Conservation (phyloP, 2,113 vertebrate genomes). For the Ardeotis arabs region DNA sequence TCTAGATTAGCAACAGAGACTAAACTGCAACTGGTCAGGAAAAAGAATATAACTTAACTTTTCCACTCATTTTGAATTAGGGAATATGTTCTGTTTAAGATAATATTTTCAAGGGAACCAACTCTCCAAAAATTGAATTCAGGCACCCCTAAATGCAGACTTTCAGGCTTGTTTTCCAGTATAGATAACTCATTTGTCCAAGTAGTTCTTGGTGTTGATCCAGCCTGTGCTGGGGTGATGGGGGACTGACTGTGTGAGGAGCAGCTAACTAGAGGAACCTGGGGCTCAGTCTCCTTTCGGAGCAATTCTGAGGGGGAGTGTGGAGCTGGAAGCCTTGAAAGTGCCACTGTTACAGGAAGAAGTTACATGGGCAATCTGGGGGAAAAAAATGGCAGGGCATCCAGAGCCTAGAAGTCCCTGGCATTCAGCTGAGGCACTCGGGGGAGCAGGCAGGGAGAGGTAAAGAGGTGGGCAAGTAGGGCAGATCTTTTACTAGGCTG, state of each 20-base stretch:
- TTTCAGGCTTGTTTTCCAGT: neutral
- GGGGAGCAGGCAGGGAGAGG: neutral
- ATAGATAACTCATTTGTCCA: neutral
- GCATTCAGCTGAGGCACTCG: fast-evolving
- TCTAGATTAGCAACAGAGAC: neutral
- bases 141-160: neutral
- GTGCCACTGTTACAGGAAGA: neutral
- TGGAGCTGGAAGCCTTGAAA: neutral
- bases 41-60: neutral
- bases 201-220: neutral
- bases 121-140: neutral
- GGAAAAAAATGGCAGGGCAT: neutral
- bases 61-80: neutral
- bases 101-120: neutral
- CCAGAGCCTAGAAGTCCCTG: neutral
- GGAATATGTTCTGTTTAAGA: neutral
- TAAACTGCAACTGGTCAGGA: neutral
- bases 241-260: neutral
- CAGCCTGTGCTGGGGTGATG: fast-evolving
- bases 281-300: neutral
- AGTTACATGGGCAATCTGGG: neutral
- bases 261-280: neutral
- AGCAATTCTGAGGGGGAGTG: fast-evolving
- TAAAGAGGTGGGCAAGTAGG: neutral
- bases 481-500: neutral